phyloP scores from a whole-genome alignment of 2,113 vertebrate species.

The Desmodus rotundus region DNA sequence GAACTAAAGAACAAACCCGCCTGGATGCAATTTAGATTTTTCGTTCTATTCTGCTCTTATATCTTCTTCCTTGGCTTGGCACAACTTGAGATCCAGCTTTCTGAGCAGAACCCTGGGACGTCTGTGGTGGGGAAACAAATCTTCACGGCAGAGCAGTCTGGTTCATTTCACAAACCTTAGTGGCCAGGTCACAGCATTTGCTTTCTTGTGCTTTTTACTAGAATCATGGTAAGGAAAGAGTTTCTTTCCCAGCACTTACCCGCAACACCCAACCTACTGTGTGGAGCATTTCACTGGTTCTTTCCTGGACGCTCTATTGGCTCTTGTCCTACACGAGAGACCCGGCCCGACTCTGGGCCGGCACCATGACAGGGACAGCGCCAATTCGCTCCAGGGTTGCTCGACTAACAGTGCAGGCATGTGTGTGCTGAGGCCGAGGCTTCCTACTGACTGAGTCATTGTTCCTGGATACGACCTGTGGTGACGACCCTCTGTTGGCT shows the following conservation, averaged over 20 bases:
- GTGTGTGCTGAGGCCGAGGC: slow-evolving; percentile 85
- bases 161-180: neutral
- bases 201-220: slow-evolving; percentile 15
- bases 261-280: neutral
- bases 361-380: slow-evolving; percentile 96
- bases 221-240: slow-evolving; percentile 38
- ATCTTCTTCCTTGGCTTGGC: slow-evolving; percentile 74
- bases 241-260: slow-evolving; percentile 47
- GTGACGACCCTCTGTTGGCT: slow-evolving; percentile 90
- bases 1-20: slow-evolving; percentile 46
- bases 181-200: neutral
- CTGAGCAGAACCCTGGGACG: slow-evolving; percentile 44
- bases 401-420: slow-evolving; percentile 93
- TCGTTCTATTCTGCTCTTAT: neutral
- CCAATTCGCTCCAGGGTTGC: slow-evolving; percentile 94
- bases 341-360: slow-evolving; percentile 94
- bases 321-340: slow-evolving; percentile 88
- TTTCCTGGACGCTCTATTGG: neutral
- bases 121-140: neutral
- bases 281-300: neutral
- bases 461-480: slow-evolving; percentile 87
- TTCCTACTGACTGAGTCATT: slow-evolving; percentile 90
- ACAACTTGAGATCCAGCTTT: slow-evolving; percentile 59
- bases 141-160: slow-evolving; percentile 28
- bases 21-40: neutral